Evolutionary conservation across 2,797 vertebrate genomes (phyloP).

Genomic region (Bovichtus diacanthus): DNA sequence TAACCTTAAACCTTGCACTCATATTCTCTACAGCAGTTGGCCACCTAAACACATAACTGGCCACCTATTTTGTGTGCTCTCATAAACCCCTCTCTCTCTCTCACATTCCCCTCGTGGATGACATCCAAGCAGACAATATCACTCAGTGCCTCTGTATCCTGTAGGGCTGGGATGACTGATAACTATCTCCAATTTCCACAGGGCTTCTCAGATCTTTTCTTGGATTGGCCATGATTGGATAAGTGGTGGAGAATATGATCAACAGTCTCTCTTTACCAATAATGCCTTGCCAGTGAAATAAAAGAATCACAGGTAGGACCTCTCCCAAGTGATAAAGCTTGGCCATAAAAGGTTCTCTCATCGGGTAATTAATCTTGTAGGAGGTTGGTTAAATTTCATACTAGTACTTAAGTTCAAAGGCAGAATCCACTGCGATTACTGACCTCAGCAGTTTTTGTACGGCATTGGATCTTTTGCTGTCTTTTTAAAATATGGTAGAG

Average conservation of each 20-base stretch:
- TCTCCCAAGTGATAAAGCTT: slow-evolving; percentile 65
- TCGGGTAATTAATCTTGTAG: slow-evolving; percentile 74
- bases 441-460: slow-evolving; percentile 67
- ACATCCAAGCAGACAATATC: slow-evolving; percentile 51
- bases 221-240: slow-evolving; percentile 68
- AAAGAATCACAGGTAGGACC: slow-evolving; percentile 65
- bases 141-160: slow-evolving; percentile 41
- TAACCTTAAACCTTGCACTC: slow-evolving; percentile 45
- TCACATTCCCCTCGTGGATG: slow-evolving; percentile 43
- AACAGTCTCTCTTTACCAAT: slow-evolving; percentile 73
- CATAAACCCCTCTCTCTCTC: slow-evolving; percentile 43
- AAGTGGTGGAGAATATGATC: slow-evolving; percentile 73
- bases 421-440: slow-evolving; percentile 49
- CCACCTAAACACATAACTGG: slow-evolving; percentile 54
- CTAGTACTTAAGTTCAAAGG: slow-evolving; percentile 65
- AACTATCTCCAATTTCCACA: slow-evolving; percentile 68
- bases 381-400: slow-evolving; percentile 72
- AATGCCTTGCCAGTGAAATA: slow-evolving; percentile 63
- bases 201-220: slow-evolving; percentile 62
- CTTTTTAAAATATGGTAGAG: slow-evolving; percentile 46
- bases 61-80: slow-evolving; percentile 45
- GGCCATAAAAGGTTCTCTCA: slow-evolving; percentile 69
- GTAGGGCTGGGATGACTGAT: slow-evolving; percentile 63
- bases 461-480: slow-evolving; percentile 25
- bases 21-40: slow-evolving; percentile 22